Base-by-base conservation (phyloP, 2,113 vertebrate genomes). In the Mystacornis crossleyi region DNA sequence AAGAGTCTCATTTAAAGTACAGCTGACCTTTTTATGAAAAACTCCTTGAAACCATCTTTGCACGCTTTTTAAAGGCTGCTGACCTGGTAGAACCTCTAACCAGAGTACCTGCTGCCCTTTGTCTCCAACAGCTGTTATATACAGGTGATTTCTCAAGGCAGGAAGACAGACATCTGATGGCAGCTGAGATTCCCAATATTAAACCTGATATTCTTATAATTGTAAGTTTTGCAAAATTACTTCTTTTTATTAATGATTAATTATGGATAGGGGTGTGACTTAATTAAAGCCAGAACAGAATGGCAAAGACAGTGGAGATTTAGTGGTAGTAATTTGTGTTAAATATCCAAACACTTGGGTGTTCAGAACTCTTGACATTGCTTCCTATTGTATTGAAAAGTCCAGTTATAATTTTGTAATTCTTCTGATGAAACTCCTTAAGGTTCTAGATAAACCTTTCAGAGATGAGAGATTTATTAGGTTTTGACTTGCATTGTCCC, bases 101-200 rank as follows among this genome's bases (percentile, higher is more conserved):
- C 55, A 54, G 19, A 80, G 8, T 58, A 62, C 25, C 14, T 67
- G 25, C 31, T 83, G 67, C 40, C 81, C 33, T 91, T 43, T 92
- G 43, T 96, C 54, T 93, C 50, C 89, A 60, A 67, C 58, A 99
- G 99, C 98, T 99, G 81, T 97, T 99, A 77, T 99, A 99, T 80
- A 99, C 99, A 18, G 99, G 99, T 72, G 99, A 99, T 96, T 99
- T 99, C 97, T 99, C 99, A 79, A 98, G 99, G 81, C 99, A 99
- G 94, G 99, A 99, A 95, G 99, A 99, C 89, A 98, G 99, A 86
- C 99, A 99, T 91, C 98, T 99, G 61, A 99, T 99, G 99, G 99
- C 99, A 77, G 99, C 99, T 29, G 99, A 99, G 96, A 99, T 99
- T 95, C 99, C 99, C 48, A 99, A 99, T 69, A 99, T 99, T 96